phyloP scores from a whole-genome alignment of 2,888 invertebrate genomes.

The Hydriomena furcata region DNA sequence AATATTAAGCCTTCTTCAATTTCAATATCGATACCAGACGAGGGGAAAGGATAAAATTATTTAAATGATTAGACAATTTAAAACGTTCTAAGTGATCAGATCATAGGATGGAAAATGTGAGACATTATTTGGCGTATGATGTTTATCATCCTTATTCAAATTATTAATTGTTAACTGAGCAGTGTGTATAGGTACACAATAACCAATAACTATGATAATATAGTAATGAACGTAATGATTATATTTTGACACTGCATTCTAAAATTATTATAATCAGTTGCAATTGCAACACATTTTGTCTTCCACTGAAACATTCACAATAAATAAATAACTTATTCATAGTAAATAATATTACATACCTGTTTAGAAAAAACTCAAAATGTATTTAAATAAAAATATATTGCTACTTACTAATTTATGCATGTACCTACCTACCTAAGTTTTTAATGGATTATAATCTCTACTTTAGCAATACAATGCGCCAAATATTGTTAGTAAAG shows the following conservation, averaged over 20 bases:
- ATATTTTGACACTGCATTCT: background rate
- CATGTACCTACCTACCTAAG: background rate
- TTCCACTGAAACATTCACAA: too few species aligned
- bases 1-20: constrained; percentile 74
- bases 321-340: too few species aligned
- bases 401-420: too few species aligned
- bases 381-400: too few species aligned
- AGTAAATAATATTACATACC: too few species aligned
- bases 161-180: background rate
- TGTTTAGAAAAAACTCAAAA: too few species aligned
- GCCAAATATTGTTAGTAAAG: constrained; percentile 49
- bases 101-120: constrained; percentile 34
- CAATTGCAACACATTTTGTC: too few species aligned
- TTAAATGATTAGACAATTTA: constrained; percentile 40
- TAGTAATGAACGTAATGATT: background rate
- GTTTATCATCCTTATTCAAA: background rate
- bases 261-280: too few species aligned
- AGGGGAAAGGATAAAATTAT: constrained; percentile 77
- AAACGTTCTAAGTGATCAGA: constrained; percentile 47
- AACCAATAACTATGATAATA: background rate
- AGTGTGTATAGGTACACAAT: background rate
- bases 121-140: constrained; percentile 42
- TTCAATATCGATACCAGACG: constrained; percentile 83
- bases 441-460: constrained; percentile 6
- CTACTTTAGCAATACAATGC: constrained; percentile 53